Evolutionary conservation across 1,140 invertebrate genomes (phyloP), one percentile per base, ranked within the genome.

Genomic region (Cydia strobilella): DNA sequence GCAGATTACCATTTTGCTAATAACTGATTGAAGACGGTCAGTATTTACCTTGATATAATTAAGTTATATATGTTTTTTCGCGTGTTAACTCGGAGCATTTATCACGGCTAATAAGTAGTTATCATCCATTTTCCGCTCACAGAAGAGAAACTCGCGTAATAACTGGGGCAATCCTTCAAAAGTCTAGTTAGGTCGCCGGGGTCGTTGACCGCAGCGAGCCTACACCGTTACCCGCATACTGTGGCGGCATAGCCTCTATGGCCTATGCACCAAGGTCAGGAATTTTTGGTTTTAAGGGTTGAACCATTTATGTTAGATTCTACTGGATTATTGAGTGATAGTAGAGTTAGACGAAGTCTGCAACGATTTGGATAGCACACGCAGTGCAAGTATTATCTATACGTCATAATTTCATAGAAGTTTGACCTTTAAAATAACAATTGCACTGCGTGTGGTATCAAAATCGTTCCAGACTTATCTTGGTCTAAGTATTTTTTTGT

Each of bases 81-180:
- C 42, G 42, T 45, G 0, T 45, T 45, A 3, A 15, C 42, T 45
- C 42, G 10, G 15, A 45, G 15, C 42, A 45, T 51, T 51, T 51
- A n/a, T 51, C n/a, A 51, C 3, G n/a, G 0, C 48, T 18, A 51
- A 7, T n/a, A 59, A 59, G 4, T 20, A 23, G 9, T 59, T 59
- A 59, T 0, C 51, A 3, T 59, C 0, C 54, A 23, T 12, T 59
- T 59, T 59, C 54, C 54, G 18, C 9, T 18, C 15, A 59, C 54
- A 59, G n/a, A 59, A 59, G 54, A 23, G 54, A 59, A 59, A 59
- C 54, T 39, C 69, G 51, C 78, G 83, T 74, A 73, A 87, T 88
- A 91, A 85, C 80, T 91, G 83, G 88, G 87, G 76, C 88, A 84
- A 82, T 88, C 84, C 86, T 82, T 90, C 87, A 79, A 90, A 90